Evolutionary conservation across 2,888 invertebrate species (phyloP), one percentile per base, ranked within the genome.

Genomic region (Drosophila incognita): DNA sequence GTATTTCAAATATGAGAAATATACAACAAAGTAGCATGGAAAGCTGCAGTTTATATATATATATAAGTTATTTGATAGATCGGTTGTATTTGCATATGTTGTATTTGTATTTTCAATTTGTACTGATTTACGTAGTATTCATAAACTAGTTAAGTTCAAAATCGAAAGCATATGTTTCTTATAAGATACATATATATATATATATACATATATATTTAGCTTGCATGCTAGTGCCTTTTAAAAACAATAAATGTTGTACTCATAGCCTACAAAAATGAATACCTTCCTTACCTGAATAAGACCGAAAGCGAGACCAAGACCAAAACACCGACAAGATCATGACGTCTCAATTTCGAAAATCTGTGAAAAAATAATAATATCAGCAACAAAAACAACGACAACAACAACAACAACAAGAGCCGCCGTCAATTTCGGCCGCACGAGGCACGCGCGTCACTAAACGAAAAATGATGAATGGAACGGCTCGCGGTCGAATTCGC

Each of bases 371-470:
- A 69, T 40, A 69, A 66, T 52, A 57, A 58, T 36, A 64, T 35
- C 38, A 68, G 21, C 57, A 57, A n/a, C 29, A 51, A 11, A 1
- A 29, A 31, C 46, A 56, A 33, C 18, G 49, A 52, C 56, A 62
- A 35, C 48, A 69, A 33, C 57, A 76, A 42, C 60, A 69, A 73
- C 62, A 51, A 48, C 36, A 60, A 36, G n/a, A 29, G 27, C 24
- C 67, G 29, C 18, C 33, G 61, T 69, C 76, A 83, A 87, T 83
- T 83, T 82, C 81, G 82, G 74, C 66, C 76, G 89, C 89, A 87
- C 89, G 89, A 87, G 85, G 87, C 85, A 85, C 85, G 85, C 87
- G 85, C 85, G 85, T 89, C 87, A 86, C 89, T 86, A 86, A 86
- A 80, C 79, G 82, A 78, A 81, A 80, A 84, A 88, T 86, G 87